Evolutionary conservation across 2,797 vertebrate genomes (phyloP).

Genomic region (Hemitrygon akajei): DNA sequence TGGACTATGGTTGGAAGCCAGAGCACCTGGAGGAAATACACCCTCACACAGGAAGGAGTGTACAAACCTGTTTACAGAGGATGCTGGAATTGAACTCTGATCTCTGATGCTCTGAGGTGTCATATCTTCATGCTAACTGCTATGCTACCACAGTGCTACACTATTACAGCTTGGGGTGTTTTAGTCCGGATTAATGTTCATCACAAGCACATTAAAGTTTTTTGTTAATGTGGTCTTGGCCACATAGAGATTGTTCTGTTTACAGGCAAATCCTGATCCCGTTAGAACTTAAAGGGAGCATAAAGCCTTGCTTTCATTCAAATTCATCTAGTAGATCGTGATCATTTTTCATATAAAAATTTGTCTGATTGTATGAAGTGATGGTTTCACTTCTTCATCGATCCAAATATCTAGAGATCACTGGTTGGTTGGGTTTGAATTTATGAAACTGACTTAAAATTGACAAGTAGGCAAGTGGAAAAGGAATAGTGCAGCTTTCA

Average conservation of each 20-base stretch:
- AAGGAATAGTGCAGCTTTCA: slow-evolving; percentile 16
- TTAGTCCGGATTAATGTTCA: neutral
- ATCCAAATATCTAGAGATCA: slow-evolving; percentile 19
- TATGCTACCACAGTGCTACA: too few species aligned
- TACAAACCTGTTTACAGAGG: too few species aligned
- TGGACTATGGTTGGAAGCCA: too few species aligned
- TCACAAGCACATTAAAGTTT: neutral
- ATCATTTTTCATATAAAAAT: slow-evolving; percentile 20
- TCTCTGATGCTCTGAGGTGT: too few species aligned
- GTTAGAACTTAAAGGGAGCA: neutral
- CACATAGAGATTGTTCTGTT: neutral
- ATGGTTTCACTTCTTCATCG: neutral
- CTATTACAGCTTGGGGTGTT: too few species aligned
- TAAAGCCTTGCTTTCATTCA: neutral
- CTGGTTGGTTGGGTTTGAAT: slow-evolving; percentile 31
- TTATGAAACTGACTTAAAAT: slow-evolving; percentile 33
- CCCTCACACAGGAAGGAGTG: too few species aligned
- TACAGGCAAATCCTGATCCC: too few species aligned
- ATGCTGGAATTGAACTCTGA: too few species aligned
- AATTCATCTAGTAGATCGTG: slow-evolving; percentile 9
- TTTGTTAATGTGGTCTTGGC: neutral
- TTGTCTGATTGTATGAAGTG: slow-evolving; percentile 4
- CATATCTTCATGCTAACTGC: too few species aligned
- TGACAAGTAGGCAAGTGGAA: slow-evolving; percentile 36
- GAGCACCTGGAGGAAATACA: too few species aligned